Conservation (phyloP, 2,888 invertebrate genomes). For the Drymonia ruficornis region DNA sequence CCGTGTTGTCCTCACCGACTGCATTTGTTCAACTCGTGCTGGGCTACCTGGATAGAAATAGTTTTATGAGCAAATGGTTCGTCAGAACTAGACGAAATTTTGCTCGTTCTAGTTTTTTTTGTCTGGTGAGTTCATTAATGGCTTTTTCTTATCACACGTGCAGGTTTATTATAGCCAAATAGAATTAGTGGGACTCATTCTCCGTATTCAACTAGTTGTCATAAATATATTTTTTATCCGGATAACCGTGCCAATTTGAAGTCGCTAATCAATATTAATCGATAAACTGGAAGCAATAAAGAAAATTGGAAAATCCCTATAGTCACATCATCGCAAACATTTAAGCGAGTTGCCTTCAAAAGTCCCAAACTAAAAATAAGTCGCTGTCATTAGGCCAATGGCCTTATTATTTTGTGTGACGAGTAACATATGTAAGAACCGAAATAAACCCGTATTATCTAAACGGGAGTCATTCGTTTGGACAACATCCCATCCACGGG, state of each 20-base stretch:
- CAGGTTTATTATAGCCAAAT: too few species aligned
- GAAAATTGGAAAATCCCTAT: conserved; percentile 41
- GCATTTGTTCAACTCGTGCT: conserved; percentile 74
- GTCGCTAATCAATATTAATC: too few species aligned
- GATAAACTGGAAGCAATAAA: conserved; percentile 4
- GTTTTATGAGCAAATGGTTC: conserved; percentile 10
- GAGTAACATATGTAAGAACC: conserved; percentile 79
- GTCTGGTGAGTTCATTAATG: too few species aligned
- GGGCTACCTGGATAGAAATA: conserved; percentile 64
- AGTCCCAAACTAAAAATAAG: conserved; percentile 68
- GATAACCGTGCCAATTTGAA: too few species aligned
- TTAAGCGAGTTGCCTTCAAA: conserved; percentile 67
- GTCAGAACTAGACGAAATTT: too few species aligned
- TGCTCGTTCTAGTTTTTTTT: too few species aligned
- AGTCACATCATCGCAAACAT: conserved; percentile 47
- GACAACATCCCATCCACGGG: conserved; percentile 55
- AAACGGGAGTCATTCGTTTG: conserved; percentile 70
- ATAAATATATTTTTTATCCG: conserved; percentile 4
- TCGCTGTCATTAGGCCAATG: conserved; percentile 82
- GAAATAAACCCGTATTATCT: conserved; percentile 80
- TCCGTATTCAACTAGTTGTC: not conserved
- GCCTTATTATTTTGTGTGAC: conserved; percentile 82
- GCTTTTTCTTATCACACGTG: too few species aligned
- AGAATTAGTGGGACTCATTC: too few species aligned
- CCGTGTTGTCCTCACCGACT: conserved; percentile 70